Evolutionary conservation across 2,113 vertebrate genomes (phyloP), one percentile per base, ranked within the genome.

Genomic region (Chiloscyllium plagiosum): DNA sequence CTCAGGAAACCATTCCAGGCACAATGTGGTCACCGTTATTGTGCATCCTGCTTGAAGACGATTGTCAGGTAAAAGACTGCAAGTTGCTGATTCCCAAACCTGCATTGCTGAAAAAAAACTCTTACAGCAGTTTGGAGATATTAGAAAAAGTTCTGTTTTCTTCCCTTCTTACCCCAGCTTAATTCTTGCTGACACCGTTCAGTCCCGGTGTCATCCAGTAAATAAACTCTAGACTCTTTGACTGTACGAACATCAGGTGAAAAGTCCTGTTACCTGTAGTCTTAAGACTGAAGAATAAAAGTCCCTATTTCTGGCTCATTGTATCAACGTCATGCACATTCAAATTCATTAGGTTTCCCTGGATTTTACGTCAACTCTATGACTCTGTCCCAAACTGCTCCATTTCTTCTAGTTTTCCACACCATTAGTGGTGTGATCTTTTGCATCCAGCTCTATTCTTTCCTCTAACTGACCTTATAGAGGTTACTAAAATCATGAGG

Each of bases 11-110:
- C 99, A 0, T 98, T 99, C 96, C 99, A 99, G 97, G 99, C 99
- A 0, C 98, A 98, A 97, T 99, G 99, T 0, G 99, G 99, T 4
- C 99, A 99, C 92, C 98, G 99, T 92, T 99, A 99, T 97, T 99
- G 99, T 96, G 98, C 98, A 4, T 98, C 97, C 96, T 99, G 99
- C 96, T 98, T 99, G 96, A 98, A 97, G 96, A 97, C 97, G 97
- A 98, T 99, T 92, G 98, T 99, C 97, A 99, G 99, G 99, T 99
- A 97, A 97, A n/a, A 68, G 94, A 96, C 93, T 5, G 52, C 61
- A 22, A 95, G 10, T 42, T 69, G 37, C 29, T 24, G 7, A 12
- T 61, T 61, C 29, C 4, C 29, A n/a, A 56, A 33, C 52, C 56
- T 15, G 13, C 12, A 1, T 6, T 17, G n/a, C 37, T 83, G 72